A percentile compares a stretch with the other conserved stretches of the same genome.
These are phyloP conservation scores for Stenolophus ochropezus DNA, from an alignment of 2,888 invertebrate species.

Conservation along the genomic window DNA sequence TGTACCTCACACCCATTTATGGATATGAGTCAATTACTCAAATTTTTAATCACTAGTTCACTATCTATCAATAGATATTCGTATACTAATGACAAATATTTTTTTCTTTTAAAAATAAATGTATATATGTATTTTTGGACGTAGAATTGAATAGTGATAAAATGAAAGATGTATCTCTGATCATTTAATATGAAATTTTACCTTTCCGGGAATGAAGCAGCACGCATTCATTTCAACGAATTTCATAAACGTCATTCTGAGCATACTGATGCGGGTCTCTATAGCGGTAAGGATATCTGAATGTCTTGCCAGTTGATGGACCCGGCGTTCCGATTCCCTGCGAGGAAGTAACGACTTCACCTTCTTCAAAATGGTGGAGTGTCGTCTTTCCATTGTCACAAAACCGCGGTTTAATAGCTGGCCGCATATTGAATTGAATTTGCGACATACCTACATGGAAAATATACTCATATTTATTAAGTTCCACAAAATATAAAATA, in stretches of 20 bases:
- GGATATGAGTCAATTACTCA: too few species aligned
- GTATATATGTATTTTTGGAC: too few species aligned
- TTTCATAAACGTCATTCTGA: conserved; percentile 94
- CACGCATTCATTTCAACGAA: conserved; percentile 89
- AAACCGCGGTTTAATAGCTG: conserved; percentile 74
- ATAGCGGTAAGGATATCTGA: conserved; percentile 92
- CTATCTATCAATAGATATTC: too few species aligned
- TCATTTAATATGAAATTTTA: too few species aligned
- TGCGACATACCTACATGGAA: conserved; percentile 82
- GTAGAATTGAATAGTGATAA: too few species aligned
- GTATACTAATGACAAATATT: too few species aligned
- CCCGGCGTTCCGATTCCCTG: conserved; percentile 90
- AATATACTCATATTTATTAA: conserved; percentile 66
- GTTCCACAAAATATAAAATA: too few species aligned
- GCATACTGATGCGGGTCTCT: conserved; percentile 92
- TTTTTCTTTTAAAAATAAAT: too few species aligned
- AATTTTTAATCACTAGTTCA: too few species aligned
- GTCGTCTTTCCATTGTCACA: conserved; percentile 70
- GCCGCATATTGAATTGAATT: conserved; percentile 85
- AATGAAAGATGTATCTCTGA: too few species aligned
- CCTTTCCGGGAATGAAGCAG: conserved; percentile 96
- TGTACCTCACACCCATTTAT: too few species aligned
- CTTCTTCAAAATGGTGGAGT: conserved; percentile 83
- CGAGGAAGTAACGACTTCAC: conserved; percentile 90
- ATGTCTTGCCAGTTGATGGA: conserved; percentile 90